Evolutionary conservation across 2,113 vertebrate species (phyloP), one percentile per base, ranked within the genome.

Genomic region (Amblyornis subalaris): DNA sequence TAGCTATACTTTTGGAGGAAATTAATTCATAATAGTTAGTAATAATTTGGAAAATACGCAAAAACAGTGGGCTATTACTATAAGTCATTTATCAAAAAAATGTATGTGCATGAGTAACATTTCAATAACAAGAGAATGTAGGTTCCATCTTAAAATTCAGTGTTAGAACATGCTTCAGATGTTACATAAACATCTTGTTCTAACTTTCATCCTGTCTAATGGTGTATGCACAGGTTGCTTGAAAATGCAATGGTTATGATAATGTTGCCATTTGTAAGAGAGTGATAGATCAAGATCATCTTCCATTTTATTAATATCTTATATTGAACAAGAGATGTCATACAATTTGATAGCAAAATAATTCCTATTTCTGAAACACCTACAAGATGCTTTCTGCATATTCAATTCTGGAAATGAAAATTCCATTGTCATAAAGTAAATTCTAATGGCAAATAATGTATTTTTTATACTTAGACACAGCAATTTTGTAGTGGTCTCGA

Each of bases 51-150:
- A 66, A 58, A 87, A 71, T 28, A 35, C 4, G 44, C 2, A 61
- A 40, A 53, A 33, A n/a, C 1, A 9, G 4, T 33, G 53, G 6
- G 6, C 5, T 4, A 36, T 20, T 14, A 25, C 8, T 42, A 2
- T 10, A 72, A 73, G 11, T 61, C 0, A 11, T 28, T 69, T 44
- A 61, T 55, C 12, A 45, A 60, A 72, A 64, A 71, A 31, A 1
- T 28, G 4, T 53, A 40, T 42, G 26, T 10, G 65, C 6, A 15
- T 4, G 42, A 12, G 17, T 20, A 85, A 36, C 9, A 51, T 65
- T 73, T 31, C 20, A 45, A 33, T 26, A 90, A 47, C 4, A 55
- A 28, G 7, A 55, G 2, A 78, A 38, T 35, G 10, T 20, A 25
- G 0, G 3, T 88, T 47, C 16, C 7, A 7, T 24, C 4, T 31